phyloP scores from a whole-genome alignment of 2,888 invertebrate genomes.

The Holacanthella duospinosa region DNA sequence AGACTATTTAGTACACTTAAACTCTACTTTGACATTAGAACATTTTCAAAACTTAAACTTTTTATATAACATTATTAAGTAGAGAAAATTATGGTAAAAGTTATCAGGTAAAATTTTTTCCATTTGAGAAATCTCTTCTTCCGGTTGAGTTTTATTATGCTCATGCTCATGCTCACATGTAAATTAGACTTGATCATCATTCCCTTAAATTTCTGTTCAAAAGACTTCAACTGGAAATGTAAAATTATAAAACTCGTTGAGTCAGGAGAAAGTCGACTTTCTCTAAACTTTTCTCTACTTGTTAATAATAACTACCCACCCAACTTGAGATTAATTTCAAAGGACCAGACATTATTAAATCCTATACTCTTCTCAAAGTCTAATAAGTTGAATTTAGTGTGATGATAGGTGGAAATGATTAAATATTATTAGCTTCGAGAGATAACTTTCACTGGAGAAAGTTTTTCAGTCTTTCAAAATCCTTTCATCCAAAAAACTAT shows the following conservation, averaged over 20 bases:
- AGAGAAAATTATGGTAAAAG: neutral
- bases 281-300: slow-evolving; percentile 1
- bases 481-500: too few relatives aligned
- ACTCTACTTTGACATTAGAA: too few relatives aligned
- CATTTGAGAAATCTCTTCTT: neutral
- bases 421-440: neutral
- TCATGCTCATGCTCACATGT: too few relatives aligned
- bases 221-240: neutral
- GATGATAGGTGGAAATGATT: slow-evolving; percentile 3
- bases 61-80: too few relatives aligned
- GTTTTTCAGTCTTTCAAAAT: neutral
- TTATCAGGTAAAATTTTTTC: neutral
- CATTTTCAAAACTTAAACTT: neutral
- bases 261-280: neutral
- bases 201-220: neutral
- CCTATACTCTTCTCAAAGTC: neutral
- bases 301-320: too few relatives aligned
- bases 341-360: neutral
- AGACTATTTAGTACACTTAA: too few relatives aligned
- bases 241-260: neutral
- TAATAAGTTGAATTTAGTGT: neutral
- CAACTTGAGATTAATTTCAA: slow-evolving; percentile 1
- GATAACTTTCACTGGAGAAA: neutral
- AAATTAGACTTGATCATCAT: neutral
- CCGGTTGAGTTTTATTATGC: neutral